These are phyloP conservation scores for Cheilosia vulpina DNA, from an alignment of 2,888 invertebrate species.

Conservation along the genomic window DNA sequence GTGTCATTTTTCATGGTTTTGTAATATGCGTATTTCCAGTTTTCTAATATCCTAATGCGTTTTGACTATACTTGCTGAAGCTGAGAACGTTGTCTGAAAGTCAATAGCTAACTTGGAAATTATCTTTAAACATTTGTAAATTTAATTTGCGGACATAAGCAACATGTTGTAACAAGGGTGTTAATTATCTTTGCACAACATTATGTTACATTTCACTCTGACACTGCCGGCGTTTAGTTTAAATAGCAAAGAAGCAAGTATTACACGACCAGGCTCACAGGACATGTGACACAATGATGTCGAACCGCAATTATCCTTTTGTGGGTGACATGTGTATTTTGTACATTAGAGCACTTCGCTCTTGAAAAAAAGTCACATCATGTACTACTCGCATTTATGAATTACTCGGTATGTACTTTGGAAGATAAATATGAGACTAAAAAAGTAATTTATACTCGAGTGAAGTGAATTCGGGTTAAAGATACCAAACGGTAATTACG, in stretches of 20 bases:
- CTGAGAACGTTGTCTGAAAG: no score
- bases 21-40: no score
- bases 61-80: no score
- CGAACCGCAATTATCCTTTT: conserved; percentile 56
- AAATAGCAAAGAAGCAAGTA: conserved; percentile 48
- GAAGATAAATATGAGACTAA: conserved; percentile 42
- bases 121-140: conserved; percentile 28
- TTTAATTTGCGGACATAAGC: conserved; percentile 41
- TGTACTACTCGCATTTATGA: conserved; percentile 28
- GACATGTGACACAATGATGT: conserved; percentile 34
- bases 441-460: conserved; percentile 24
- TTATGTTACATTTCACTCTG: conserved; percentile 38
- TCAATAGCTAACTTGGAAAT: no score
- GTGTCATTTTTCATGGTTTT: no score
- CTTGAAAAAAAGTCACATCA: neutral
- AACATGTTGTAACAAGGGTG: conserved; percentile 56
- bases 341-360: neutral
- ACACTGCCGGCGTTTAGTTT: conserved; percentile 46
- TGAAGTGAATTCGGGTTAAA: neutral
- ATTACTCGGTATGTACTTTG: conserved; percentile 29
- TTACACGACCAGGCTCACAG: conserved; percentile 32
- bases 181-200: conserved; percentile 57
- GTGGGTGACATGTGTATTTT: conserved; percentile 50
- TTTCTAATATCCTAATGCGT: no score
- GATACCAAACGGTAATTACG: neutral